Evolutionary conservation across 1,140 invertebrate species (phyloP).

Genomic region (Formica selysi): DNA sequence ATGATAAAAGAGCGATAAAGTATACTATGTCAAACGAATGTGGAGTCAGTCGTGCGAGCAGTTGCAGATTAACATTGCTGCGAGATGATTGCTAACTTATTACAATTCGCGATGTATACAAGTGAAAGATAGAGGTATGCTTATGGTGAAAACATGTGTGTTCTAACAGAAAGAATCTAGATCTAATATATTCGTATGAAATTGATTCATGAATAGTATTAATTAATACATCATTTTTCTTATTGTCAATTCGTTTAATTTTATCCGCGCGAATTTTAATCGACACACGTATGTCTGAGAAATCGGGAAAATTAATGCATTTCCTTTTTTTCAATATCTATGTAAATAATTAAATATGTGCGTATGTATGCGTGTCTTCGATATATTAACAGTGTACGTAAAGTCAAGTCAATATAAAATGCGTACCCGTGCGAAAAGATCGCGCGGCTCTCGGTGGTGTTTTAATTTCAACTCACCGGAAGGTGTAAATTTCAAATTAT

Average conservation of each 20-base stretch:
- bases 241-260: background rate
- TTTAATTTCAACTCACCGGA: conserved; percentile 45
- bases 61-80: conserved; percentile 21
- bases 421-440: conserved; percentile 28
- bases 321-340: background rate
- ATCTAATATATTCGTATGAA: background rate
- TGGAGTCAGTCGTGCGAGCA: conserved; percentile 12
- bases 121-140: background rate
- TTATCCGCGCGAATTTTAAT: background rate
- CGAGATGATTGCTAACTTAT: conserved; percentile 19
- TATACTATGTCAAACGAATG: conserved; percentile 22
- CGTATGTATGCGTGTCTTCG: too few species aligned
- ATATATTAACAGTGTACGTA: background rate
- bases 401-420: background rate
- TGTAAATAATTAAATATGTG: background rate
- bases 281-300: background rate
- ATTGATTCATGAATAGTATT: background rate
- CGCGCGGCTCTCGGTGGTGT: background rate
- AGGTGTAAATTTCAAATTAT: conserved; percentile 58
- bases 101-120: background rate
- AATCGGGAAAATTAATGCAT: background rate
- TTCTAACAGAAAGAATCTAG: background rate
- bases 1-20: conserved; percentile 49
- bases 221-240: background rate
- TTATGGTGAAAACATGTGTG: background rate